Base-by-base conservation (phyloP, 2,888 invertebrate species). In the Rhamnusium bicolor region DNA sequence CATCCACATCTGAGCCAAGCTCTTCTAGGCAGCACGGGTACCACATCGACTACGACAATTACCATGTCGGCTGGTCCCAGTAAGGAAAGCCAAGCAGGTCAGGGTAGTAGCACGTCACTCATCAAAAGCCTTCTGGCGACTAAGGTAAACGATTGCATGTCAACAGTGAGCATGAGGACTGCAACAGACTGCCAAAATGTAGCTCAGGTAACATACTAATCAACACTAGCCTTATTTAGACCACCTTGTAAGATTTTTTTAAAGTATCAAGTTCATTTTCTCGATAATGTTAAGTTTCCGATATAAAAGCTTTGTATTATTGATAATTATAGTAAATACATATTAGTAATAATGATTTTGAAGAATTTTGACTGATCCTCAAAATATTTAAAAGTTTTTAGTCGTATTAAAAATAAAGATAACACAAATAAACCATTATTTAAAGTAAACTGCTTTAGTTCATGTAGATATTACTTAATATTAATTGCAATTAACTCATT, bases 101-200 rank as follows among this genome's bases (percentile, higher is more conserved):
- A 82, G 78, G 91, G 92, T 71, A 92, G 92, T 73, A 93, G 92
- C 85, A 94, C 96, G 66, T 95, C 96, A 73, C 91, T 97, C 82
- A 97, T 98, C 87, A 98, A 98, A 89, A 97, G 96, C 89, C 91
- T 98, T 80, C 90, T 98, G 88, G 98, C 98, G 83, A 96, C 95
- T 89, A 98, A 98, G 94, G 96, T 97, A 91, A 91, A 91, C 90
- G 90, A 91, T 88, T 90, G 87, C 81, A 82, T 82, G 82, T 86
- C 86, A 77, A 82, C 87, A 84, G 85, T 87, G 84, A 88, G 88
- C 87, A 88, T 88, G 88, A 87, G 84, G 86, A 87, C 87, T 85
- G 85, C 87, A 81, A 83, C 86, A 84, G 87, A 87, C 86, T 91
- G 91, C 90, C 90, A 91, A 85, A 85, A 85, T 85, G 87, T 88